Evolutionary conservation across 1,140 invertebrate genomes (phyloP).

Genomic region (Gryllus bimaculatus): DNA sequence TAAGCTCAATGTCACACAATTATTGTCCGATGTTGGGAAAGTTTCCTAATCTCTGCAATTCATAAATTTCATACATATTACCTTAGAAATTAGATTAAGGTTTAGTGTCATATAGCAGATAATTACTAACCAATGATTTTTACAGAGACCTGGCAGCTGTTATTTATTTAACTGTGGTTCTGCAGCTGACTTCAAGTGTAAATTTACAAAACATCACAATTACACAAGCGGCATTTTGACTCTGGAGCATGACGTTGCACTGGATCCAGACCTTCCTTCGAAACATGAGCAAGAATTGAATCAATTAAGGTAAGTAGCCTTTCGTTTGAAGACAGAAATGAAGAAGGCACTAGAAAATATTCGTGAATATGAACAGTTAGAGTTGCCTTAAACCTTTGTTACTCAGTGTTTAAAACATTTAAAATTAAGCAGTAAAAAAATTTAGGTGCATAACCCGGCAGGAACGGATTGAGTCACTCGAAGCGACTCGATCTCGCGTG

Average conservation of each 20-base stretch:
- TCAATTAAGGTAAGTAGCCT: constrained; percentile 50
- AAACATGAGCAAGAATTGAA: constrained; percentile 75
- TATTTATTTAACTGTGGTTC: constrained; percentile 87
- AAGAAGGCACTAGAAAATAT: too few relatives aligned
- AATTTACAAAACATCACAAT: constrained; percentile 79
- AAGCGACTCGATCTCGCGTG: too few relatives aligned
- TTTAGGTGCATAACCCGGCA: too few relatives aligned
- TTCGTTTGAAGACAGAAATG: background rate
- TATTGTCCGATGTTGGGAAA: background rate
- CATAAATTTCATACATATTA: background rate
- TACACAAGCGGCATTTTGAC: constrained; percentile 81
- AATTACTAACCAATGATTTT: constrained; percentile 10
- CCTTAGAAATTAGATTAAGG: background rate
- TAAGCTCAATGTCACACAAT: too few relatives aligned
- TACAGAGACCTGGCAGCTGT: constrained; percentile 72
- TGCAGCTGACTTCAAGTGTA: constrained; percentile 81
- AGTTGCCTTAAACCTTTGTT: too few relatives aligned
- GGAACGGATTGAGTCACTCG: too few relatives aligned
- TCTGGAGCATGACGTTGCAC: constrained; percentile 51
- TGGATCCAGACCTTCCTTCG: constrained; percentile 57
- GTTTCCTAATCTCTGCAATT: background rate
- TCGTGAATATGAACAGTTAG: too few relatives aligned
- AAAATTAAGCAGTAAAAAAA: too few relatives aligned
- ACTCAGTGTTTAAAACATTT: too few relatives aligned
- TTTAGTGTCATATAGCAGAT: background rate